Evolutionary conservation across 2,888 invertebrate species (phyloP).

Genomic region (Smittia sp.): DNA sequence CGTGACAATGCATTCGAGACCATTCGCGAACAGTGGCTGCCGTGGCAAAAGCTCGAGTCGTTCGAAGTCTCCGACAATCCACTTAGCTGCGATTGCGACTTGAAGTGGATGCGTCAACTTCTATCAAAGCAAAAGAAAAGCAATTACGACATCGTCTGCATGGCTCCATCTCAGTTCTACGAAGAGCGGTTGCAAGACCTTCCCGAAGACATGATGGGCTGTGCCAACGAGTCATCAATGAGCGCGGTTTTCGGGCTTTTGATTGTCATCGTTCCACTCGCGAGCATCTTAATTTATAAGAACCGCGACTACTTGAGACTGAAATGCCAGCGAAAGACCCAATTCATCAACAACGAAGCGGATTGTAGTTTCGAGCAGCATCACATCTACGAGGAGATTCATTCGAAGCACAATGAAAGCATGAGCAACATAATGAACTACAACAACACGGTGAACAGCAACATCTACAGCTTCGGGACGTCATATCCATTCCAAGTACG

Average conservation of each 20-base stretch:
- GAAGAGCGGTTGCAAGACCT: conserved; percentile 18
- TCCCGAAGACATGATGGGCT: conserved; percentile 15
- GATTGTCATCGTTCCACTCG: neutral
- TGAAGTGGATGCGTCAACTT: conserved; percentile 57
- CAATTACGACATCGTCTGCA: conserved; percentile 30
- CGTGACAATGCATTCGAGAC: conserved; percentile 60
- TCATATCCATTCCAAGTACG: conserved; percentile 14
- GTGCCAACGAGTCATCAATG: neutral
- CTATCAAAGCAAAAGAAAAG: conserved; percentile 48
- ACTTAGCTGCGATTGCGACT: conserved; percentile 59
- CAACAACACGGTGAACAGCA: conserved; percentile 34
- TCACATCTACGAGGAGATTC: conserved; percentile 40
- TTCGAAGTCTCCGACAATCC: conserved; percentile 63
- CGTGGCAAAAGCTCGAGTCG: conserved; percentile 60
- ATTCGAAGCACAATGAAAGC: conserved; percentile 26
- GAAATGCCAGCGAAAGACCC: conserved; percentile 18
- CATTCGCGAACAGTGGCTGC: conserved; percentile 61
- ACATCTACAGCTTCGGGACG: conserved; percentile 34
- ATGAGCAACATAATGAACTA: conserved; percentile 31
- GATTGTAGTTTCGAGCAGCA: conserved; percentile 38
- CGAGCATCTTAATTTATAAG: conserved; percentile 23
- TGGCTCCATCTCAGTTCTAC: neutral
- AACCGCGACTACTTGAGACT: conserved; percentile 18
- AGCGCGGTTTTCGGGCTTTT: neutral
- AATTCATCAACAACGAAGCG: conserved; percentile 38